Percentiles rank a stretch among this genome's conserved stretches.
Evolutionary conservation across 2,888 invertebrate species (phyloP).

Genomic region (Nasonovia ribisnigri): DNA sequence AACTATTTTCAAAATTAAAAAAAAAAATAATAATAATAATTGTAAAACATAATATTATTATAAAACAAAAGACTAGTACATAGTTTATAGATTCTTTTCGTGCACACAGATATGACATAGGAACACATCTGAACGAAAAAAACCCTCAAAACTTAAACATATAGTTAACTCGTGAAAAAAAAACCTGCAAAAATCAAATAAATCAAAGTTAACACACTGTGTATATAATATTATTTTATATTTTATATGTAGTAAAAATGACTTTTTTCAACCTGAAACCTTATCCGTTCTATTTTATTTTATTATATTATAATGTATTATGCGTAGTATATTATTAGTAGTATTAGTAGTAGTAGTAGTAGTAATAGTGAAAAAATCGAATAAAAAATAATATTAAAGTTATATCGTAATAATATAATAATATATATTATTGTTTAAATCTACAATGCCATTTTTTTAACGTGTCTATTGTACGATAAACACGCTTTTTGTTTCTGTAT

Average conservation of each 20-base stretch:
- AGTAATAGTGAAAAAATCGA: slow-evolving; percentile 61
- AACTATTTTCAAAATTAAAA: slow-evolving; percentile 33
- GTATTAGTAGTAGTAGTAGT: slow-evolving; percentile 30
- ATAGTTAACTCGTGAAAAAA: slow-evolving; percentile 46
- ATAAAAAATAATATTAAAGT: slow-evolving; percentile 58
- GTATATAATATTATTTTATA: slow-evolving; percentile 45
- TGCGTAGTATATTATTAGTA: slow-evolving; percentile 5
- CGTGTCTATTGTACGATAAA: slow-evolving; percentile 34
- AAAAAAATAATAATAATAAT: slow-evolving; percentile 26
- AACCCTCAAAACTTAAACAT: slow-evolving; percentile 50
- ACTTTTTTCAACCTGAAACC: slow-evolving; percentile 53
- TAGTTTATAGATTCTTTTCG: slow-evolving; percentile 43
- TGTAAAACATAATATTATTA: slow-evolving; percentile 25
- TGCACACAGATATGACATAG: not conserved
- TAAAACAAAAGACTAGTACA: slow-evolving; percentile 37
- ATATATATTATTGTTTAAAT: slow-evolving; percentile 47
- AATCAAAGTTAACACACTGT: slow-evolving; percentile 51
- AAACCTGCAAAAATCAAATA: slow-evolving; percentile 16
- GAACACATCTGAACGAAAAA: slow-evolving; percentile 38
- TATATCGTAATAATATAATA: slow-evolving; percentile 13
- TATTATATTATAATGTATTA: slow-evolving; percentile 32
- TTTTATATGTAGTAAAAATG: slow-evolving; percentile 49
- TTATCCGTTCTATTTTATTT: slow-evolving; percentile 55
- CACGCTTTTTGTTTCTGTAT: slow-evolving; percentile 26
- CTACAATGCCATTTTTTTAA: slow-evolving; percentile 52